These are phyloP conservation scores for Chunga burmeisteri DNA, from an alignment of 2,113 vertebrate species.

Conservation along the genomic window DNA sequence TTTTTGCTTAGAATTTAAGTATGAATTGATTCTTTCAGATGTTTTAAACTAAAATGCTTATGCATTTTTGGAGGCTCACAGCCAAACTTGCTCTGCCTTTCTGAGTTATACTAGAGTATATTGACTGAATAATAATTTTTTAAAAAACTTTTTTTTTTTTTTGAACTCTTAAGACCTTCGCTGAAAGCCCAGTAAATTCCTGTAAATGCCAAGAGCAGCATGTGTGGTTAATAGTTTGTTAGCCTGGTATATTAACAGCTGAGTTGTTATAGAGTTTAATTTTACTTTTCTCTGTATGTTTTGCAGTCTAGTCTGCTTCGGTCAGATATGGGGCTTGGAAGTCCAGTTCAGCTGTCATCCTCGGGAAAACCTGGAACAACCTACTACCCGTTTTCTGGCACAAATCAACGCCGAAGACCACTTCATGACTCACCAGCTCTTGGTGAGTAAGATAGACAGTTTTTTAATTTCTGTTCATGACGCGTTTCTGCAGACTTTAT, in stretches of 20 bases:
- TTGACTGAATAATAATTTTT: background rate
- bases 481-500: background rate
- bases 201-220: background rate
- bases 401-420: conserved; percentile 89
- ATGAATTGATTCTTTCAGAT: background rate
- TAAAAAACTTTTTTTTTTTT: background rate
- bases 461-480: background rate
- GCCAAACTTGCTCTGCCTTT: background rate
- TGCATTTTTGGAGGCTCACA: background rate
- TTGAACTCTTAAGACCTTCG: background rate
- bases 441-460: conserved; percentile 71
- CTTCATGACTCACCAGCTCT: conserved; percentile 85
- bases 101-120: background rate
- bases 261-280: background rate
- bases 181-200: background rate
- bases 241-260: background rate
- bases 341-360: conserved; percentile 82
- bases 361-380: conserved; percentile 87
- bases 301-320: conserved; percentile 84
- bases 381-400: conserved; percentile 85
- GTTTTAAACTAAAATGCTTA: background rate
- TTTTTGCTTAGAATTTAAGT: conserved; percentile 13
- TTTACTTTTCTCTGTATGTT: conserved; percentile 16
- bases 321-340: conserved; percentile 84
- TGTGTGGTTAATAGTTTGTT: background rate